A percentile compares a stretch with the other conserved stretches of the same genome.
phyloP scores from a whole-genome alignment of 1,140 invertebrate genomes.

The Trypoxylus dichotomus region DNA sequence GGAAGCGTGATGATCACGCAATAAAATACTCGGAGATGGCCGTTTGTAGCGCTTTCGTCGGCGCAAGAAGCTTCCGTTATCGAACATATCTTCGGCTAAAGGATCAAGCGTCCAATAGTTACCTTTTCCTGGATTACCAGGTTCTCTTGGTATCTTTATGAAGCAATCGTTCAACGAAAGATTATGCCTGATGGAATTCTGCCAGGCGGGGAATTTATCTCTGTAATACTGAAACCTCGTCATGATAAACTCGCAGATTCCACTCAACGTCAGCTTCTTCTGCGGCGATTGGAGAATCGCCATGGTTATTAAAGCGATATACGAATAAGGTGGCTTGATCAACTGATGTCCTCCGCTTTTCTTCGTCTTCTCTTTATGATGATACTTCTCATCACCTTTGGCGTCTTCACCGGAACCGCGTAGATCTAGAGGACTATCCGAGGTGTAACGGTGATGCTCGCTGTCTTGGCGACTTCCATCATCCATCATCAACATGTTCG shows the following conservation, averaged over 20 bases:
- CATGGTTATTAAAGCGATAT: conserved; percentile 98
- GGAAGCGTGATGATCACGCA: conserved; percentile 52
- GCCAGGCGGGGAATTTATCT: conserved; percentile 95
- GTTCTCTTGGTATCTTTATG: conserved; percentile 96
- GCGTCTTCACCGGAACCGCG: conserved; percentile 42
- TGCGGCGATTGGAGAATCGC: conserved; percentile 96
- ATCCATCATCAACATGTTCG: conserved; percentile 48
- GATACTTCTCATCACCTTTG: conserved; percentile 42
- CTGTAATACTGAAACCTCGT: conserved; percentile 95
- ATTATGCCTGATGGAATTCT: conserved; percentile 97
- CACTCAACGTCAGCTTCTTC: conserved; percentile 94
- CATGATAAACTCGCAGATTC: conserved; percentile 99
- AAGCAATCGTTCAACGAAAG: conserved; percentile 98
- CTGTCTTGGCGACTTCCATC: conserved; percentile 43
- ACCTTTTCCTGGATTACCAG: conserved; percentile 95
- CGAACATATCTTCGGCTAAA: conserved; percentile 97
- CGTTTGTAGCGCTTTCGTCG: conserved; percentile 94
- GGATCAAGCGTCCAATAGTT: conserved; percentile 99
- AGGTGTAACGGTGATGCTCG: conserved; percentile 41
- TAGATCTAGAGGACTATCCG: conserved; percentile 51
- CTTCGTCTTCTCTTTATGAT: conserved; percentile 35
- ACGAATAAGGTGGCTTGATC: conserved; percentile 96
- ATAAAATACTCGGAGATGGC: conserved; percentile 64
- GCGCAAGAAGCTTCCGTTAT: conserved; percentile 96
- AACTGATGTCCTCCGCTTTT: conserved; percentile 49